These are phyloP conservation scores for Calliopsis andreniformis DNA, from an alignment of 1,140 invertebrate species.

Conservation along the genomic window DNA sequence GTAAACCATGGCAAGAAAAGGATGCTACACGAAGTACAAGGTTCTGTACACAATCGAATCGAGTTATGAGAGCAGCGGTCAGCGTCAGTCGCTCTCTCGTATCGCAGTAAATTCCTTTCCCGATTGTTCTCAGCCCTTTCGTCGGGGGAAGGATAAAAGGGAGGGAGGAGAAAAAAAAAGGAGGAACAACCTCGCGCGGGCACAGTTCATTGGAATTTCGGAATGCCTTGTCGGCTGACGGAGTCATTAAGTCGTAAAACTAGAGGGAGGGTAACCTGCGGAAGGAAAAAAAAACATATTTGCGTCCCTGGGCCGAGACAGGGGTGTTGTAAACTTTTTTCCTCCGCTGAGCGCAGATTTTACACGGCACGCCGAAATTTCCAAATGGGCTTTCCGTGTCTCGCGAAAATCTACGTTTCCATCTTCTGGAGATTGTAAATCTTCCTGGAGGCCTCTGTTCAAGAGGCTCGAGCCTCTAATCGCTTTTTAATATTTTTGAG, in stretches of 20 bases:
- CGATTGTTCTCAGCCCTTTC: conserved; percentile 24
- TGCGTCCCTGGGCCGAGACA: conserved; percentile 1
- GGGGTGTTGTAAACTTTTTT: conserved; percentile 37
- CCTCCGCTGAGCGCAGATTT: neutral
- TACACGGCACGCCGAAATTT: neutral
- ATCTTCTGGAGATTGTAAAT: neutral
- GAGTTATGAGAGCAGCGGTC: neutral
- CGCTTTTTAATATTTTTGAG: too few species aligned
- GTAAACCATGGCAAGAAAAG: too few species aligned
- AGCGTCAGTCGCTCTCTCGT: neutral
- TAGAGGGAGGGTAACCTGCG: conserved; percentile 28
- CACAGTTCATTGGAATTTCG: conserved; percentile 21
- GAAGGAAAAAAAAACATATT: conserved; percentile 18
- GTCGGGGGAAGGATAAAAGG: neutral
- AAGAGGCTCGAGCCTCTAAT: neutral
- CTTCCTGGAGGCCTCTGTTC: neutral
- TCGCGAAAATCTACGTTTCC: conserved; percentile 15
- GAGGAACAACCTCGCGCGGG: neutral
- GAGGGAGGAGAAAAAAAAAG: neutral
- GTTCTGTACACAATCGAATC: too few species aligned
- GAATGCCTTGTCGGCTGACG: conserved; percentile 3
- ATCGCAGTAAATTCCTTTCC: conserved; percentile 9
- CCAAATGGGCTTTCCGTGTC: conserved; percentile 28
- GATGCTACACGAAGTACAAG: too few species aligned
- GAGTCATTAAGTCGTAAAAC: conserved; percentile 55